phyloP scores from a whole-genome alignment of 2,113 vertebrate genomes.

The Eonycteris spelaea region DNA sequence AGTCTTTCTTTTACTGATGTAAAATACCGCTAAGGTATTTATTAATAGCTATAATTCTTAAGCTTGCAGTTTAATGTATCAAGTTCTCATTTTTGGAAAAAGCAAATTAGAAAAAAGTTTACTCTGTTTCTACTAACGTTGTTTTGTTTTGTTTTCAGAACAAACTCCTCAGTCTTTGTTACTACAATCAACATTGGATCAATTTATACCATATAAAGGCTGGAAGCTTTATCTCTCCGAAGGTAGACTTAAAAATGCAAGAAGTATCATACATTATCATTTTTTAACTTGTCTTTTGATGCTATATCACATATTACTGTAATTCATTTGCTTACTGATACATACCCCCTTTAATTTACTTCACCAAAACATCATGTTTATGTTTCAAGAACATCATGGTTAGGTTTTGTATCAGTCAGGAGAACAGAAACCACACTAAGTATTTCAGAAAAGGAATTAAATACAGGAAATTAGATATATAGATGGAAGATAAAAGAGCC shows the following conservation, averaged over 20 bases:
- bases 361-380: background rate
- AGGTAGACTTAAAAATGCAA: slow-evolving; percentile 80
- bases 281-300: background rate
- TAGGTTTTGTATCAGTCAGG: background rate
- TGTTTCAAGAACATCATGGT: slow-evolving; percentile 4
- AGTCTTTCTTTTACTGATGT: slow-evolving; percentile 19
- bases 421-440: background rate
- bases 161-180: slow-evolving; percentile 64
- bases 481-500: slow-evolving; percentile 7
- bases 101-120: background rate
- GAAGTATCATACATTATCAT: slow-evolving; percentile 9
- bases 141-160: slow-evolving; percentile 37
- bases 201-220: slow-evolving; percentile 91
- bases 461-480: background rate
- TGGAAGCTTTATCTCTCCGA: slow-evolving; percentile 97
- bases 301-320: background rate
- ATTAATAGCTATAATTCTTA: background rate
- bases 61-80: background rate
- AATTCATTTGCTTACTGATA: background rate
- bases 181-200: slow-evolving; percentile 87
- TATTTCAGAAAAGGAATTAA: slow-evolving; percentile 5
- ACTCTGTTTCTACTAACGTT: background rate
- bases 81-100: slow-evolving; percentile 4
- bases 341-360: background rate
- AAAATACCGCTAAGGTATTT: background rate